Conservation (phyloP, 2,113 vertebrate species). For the Phrynosoma blainvillii region DNA sequence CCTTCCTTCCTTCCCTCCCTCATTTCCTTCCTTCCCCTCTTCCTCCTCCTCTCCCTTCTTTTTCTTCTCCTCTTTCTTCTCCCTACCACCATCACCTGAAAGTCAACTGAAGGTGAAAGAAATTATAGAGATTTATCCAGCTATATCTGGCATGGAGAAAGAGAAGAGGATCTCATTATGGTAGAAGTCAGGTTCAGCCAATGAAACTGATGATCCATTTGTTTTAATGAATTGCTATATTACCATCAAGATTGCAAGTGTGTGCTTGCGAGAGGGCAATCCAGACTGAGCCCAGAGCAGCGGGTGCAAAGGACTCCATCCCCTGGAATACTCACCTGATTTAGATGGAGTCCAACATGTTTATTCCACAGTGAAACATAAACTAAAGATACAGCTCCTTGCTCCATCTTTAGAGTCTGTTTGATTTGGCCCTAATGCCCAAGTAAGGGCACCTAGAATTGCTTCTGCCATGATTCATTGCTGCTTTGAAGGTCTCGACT, state of each 20-base stretch:
- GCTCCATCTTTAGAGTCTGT: background rate
- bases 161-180: background rate
- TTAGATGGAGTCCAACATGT: too few relatives aligned
- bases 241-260: background rate
- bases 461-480: background rate
- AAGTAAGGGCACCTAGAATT: background rate
- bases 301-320: background rate
- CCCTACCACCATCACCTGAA: background rate
- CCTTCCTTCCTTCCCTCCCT: background rate
- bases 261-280: too few relatives aligned
- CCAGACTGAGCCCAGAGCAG: background rate
- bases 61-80: fast-evolving
- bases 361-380: background rate
- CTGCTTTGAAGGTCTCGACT: background rate
- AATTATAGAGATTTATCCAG: background rate
- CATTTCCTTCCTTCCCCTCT: background rate
- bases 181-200: background rate
- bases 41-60: fast-evolving
- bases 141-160: background rate
- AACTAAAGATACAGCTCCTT: background rate
- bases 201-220: background rate
- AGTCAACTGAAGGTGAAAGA: too few relatives aligned
- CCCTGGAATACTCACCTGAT: too few relatives aligned
- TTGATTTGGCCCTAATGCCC: background rate
- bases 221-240: background rate